Evolutionary conservation across 2,113 vertebrate genomes (phyloP).

Genomic region (Scortum barcoo): DNA sequence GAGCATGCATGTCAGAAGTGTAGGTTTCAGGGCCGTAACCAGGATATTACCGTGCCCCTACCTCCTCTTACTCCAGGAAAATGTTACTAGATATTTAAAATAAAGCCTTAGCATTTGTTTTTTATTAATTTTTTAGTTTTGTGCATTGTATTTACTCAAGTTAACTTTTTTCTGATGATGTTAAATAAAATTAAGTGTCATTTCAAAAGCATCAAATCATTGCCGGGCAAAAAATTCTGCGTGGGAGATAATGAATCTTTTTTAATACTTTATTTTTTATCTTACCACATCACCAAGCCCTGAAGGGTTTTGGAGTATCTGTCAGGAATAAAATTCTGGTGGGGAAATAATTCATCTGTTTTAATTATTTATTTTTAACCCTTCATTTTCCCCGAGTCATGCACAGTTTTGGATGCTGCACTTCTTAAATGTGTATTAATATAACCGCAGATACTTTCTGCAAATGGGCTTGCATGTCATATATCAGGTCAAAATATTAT

Average conservation of each 20-base stretch:
- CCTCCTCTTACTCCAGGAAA: not conserved
- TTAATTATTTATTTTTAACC: too few relatives aligned
- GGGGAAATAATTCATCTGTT: too few relatives aligned
- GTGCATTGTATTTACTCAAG: not conserved
- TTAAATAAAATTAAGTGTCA: not conserved
- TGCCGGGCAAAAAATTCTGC: not conserved
- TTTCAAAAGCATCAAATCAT: not conserved
- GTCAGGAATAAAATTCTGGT: too few relatives aligned
- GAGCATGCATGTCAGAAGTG: too few relatives aligned
- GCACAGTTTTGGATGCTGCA: not conserved
- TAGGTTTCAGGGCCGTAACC: too few relatives aligned
- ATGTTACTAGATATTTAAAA: not conserved
- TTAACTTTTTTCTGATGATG: not conserved
- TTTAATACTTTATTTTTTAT: too few relatives aligned
- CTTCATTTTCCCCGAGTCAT: not conserved
- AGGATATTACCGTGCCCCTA: not conserved
- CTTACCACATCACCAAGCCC: not conserved
- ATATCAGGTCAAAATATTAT: not conserved
- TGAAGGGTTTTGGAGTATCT: not conserved
- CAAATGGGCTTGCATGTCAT: not conserved
- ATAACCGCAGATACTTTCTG: not conserved
- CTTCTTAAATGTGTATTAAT: not conserved
- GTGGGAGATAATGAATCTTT: too few relatives aligned
- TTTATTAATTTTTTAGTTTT: not conserved
- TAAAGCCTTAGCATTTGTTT: not conserved